Evolutionary conservation across 2,797 vertebrate species (phyloP).

Genomic region (Delichon dasypus): DNA sequence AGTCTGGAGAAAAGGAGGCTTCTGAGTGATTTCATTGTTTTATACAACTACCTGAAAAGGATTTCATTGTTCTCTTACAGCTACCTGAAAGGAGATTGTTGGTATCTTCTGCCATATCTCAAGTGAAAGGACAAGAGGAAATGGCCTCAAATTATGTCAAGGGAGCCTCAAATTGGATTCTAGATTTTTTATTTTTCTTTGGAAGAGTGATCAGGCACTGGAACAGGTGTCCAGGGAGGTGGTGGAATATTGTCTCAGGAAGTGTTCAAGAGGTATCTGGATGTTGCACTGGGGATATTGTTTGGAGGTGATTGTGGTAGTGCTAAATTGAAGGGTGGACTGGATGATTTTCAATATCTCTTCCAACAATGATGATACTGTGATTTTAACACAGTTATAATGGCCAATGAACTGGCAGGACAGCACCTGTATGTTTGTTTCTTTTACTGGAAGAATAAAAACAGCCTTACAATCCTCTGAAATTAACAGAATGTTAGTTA

Average conservation of each 20-base stretch:
- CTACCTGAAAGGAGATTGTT: neutral
- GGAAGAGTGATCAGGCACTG: neutral
- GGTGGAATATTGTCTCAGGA: neutral
- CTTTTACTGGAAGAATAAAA: neutral
- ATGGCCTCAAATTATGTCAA: neutral
- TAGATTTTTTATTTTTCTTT: neutral
- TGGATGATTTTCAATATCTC: neutral
- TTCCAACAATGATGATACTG: neutral
- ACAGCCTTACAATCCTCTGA: too few relatives aligned
- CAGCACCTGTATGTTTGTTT: neutral
- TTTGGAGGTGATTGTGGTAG: neutral
- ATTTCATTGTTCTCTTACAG: neutral
- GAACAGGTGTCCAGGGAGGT: neutral
- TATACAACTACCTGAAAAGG: neutral
- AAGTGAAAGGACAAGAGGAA: neutral
- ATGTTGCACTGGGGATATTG: too few relatives aligned
- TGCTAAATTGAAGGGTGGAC: neutral
- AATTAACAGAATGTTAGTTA: too few relatives aligned
- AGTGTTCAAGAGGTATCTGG: neutral
- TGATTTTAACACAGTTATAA: neutral
- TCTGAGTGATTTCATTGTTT: neutral
- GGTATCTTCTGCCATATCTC: neutral
- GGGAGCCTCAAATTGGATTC: neutral
- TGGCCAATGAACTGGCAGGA: neutral
- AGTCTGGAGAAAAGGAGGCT: neutral